These are phyloP conservation scores for Prenolepis imparis DNA, from an alignment of 2,888 invertebrate species.

Conservation along the genomic window DNA sequence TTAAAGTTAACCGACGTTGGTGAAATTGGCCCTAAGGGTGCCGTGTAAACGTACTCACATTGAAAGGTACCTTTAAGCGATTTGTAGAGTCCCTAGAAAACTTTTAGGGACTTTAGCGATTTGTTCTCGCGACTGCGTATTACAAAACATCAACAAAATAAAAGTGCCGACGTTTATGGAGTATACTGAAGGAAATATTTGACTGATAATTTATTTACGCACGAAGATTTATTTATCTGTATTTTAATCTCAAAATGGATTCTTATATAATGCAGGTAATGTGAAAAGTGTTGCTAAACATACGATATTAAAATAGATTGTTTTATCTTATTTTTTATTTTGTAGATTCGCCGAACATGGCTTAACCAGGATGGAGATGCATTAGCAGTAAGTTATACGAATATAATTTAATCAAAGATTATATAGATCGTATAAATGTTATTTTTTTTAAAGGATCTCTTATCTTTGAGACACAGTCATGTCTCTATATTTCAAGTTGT, in stretches of 20 bases:
- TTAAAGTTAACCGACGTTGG: no score
- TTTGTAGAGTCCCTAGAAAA: no score
- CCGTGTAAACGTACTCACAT: no score
- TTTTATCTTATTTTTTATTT: slow-evolving; percentile 38
- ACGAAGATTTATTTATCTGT: neutral
- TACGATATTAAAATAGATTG: slow-evolving; percentile 54
- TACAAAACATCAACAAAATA: no score
- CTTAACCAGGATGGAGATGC: slow-evolving; percentile 81
- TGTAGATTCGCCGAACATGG: slow-evolving; percentile 83
- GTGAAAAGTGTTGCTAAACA: slow-evolving; percentile 4
- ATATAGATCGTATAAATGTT: neutral
- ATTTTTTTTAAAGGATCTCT: slow-evolving; percentile 77
- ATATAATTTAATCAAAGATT: slow-evolving; percentile 27
- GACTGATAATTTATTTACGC: neutral
- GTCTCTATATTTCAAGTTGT: slow-evolving; percentile 77
- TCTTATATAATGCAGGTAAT: slow-evolving; percentile 80
- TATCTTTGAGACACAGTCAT: slow-evolving; percentile 81
- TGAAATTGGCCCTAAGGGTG: no score
- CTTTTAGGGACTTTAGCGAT: no score
- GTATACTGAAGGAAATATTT: no score
- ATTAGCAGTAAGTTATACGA: slow-evolving; percentile 80
- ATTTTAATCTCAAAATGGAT: slow-evolving; percentile 71
- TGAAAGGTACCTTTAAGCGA: no score
- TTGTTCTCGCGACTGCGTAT: no score
- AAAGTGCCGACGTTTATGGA: no score